Base-by-base conservation (phyloP, 2,888 invertebrate genomes). In the Cerceris ruficornis region DNA sequence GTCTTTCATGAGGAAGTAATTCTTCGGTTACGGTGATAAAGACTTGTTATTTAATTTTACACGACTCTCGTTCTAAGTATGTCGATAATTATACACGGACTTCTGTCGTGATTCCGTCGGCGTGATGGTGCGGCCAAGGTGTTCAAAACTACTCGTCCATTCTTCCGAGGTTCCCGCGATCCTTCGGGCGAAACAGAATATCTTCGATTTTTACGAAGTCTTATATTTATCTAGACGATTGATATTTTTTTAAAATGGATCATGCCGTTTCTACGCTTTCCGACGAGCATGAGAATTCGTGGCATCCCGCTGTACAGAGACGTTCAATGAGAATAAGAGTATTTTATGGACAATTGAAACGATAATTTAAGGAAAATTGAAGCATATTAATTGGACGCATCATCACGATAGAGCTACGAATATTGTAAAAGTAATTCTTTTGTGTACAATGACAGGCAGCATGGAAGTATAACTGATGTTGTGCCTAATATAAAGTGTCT, bases 1-100 rank as follows among this genome's bases (percentile, higher is more conserved):
- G 86, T 91, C 89, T 70, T 87, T 92, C 70, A 92, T 92, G 58
- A 89, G 89, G 74, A 90, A 91, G 77, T 91, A 80, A 86, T 58
- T 11, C 52, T 57, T 49, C 8, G 60, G 62, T 78, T 75, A 78
- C 61, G 77, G 80, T 78, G 80, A 81, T 82, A 85, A 79, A 82
- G 79, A 86, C 83, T 82, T 86, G 80, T 86, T 88, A 86, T 86
- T 83, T 88, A 85, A 86, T 86, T 83, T 85, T 78, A 71, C 66
- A 59, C 28, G 28, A 60, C 67, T 58, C 66, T 65, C 65, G 75
- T 15, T 57, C 46, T 74, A 82, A 28, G 49, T 61, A 62, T 42
- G 59, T 71, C 50, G 57, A 71, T 71, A 50, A 46, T 58, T 28
- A 62, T 39, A 69, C 28, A 17, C 46, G 59, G 66, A 69, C 55